Conservation (phyloP, 2,888 invertebrate genomes). For the Suillia variegata region DNA sequence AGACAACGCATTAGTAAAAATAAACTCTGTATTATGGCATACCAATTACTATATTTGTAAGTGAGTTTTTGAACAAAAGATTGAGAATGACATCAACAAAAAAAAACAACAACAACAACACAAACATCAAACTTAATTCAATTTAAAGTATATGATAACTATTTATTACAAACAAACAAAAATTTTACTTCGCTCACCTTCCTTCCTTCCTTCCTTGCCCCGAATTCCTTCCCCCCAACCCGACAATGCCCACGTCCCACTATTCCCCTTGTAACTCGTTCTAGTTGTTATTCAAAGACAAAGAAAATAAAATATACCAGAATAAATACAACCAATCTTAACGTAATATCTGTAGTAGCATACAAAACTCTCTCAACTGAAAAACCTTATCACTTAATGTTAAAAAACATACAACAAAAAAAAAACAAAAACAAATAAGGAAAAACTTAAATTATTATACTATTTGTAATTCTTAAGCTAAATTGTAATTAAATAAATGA, state of each 20-base stretch:
- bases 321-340: background rate
- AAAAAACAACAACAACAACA: too few relatives aligned
- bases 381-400: background rate
- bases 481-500: constrained; percentile 10
- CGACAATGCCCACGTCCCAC: constrained; percentile 1
- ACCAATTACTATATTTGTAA: constrained; percentile 37
- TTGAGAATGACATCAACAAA: too few relatives aligned
- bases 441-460: constrained; percentile 22
- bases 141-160: background rate
- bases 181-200: too few relatives aligned
- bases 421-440: background rate
- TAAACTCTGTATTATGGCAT: constrained; percentile 35
- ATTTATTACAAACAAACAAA: background rate
- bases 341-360: background rate
- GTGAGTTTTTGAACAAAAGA: background rate
- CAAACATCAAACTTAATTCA: background rate
- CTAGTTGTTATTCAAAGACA: constrained; percentile 52
- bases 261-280: constrained; percentile 29
- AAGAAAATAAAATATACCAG: constrained; percentile 34
- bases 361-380: background rate
- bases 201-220: constrained; percentile 23
- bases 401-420: too few relatives aligned
- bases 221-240: constrained; percentile 16
- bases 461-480: constrained; percentile 20
- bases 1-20: constrained; percentile 26